Evolutionary conservation across 2,797 vertebrate genomes (phyloP).

Genomic region (Chromis chromis): DNA sequence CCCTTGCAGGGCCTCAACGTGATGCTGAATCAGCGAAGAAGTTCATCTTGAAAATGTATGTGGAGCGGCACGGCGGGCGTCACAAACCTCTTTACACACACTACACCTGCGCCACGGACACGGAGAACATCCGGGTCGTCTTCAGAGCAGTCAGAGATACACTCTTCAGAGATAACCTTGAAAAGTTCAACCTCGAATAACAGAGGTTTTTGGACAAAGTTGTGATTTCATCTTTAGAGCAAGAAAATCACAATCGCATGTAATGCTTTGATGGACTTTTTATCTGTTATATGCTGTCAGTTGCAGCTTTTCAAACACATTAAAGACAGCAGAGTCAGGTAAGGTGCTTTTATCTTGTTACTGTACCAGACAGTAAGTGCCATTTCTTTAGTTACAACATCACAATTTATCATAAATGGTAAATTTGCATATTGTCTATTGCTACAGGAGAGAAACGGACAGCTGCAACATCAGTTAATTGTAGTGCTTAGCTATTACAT

Average conservation of each 20-base stretch:
- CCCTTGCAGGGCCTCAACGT: constrained; percentile 81
- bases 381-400: background rate
- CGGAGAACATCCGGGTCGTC: constrained; percentile 88
- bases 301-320: background rate
- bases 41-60: constrained; percentile 89
- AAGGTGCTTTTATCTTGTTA: constrained; percentile 17
- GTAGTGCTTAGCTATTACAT: background rate
- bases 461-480: background rate
- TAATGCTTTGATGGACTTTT: constrained; percentile 30
- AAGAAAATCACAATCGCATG: constrained; percentile 9
- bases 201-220: constrained; percentile 28
- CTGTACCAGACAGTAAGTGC: background rate
- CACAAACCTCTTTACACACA: constrained; percentile 87
- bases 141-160: constrained; percentile 90
- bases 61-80: constrained; percentile 81
- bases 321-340: constrained; percentile 16
- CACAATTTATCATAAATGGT: background rate
- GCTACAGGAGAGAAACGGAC: background rate
- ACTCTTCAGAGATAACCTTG: constrained; percentile 84
- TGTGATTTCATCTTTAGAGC: background rate
- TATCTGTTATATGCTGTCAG: constrained; percentile 15
- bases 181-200: constrained; percentile 79
- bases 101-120: constrained; percentile 92
- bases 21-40: constrained; percentile 83
- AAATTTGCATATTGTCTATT: background rate